These are phyloP conservation scores for Apamea monoglypha DNA, from an alignment of 2,888 invertebrate genomes.

Conservation along the genomic window DNA sequence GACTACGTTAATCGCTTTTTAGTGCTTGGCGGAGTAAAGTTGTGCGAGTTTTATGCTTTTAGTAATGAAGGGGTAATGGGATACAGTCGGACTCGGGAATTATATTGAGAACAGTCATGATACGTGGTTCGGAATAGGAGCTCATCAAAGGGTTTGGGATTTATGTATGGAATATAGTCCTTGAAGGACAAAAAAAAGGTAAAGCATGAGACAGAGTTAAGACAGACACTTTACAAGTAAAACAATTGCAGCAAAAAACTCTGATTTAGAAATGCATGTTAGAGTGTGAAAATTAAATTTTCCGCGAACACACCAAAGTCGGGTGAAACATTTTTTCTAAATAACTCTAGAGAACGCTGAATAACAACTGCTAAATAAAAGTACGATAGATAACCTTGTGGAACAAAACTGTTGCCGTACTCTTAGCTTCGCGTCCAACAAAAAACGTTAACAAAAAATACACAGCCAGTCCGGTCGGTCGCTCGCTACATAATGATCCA, in stretches of 20 bases:
- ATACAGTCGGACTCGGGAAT: constrained; percentile 48
- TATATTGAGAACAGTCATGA: constrained; percentile 56
- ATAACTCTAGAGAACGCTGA: constrained; percentile 80
- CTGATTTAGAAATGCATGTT: constrained; percentile 44
- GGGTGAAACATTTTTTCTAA: constrained; percentile 74
- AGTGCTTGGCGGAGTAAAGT: constrained; percentile 61
- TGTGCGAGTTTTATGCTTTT: constrained; percentile 65
- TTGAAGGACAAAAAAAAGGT: background rate
- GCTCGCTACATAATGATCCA: constrained; percentile 85
- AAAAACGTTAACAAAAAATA: constrained; percentile 85
- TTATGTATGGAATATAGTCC: background rate
- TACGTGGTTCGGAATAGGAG: constrained; percentile 26
- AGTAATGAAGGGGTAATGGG: constrained; percentile 64
- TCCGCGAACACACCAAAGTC: constrained; percentile 70
- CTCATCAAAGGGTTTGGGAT: constrained; percentile 2
- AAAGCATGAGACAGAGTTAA: background rate
- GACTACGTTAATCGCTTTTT: constrained; percentile 68
- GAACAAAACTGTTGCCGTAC: constrained; percentile 83
- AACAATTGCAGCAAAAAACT: constrained; percentile 24
- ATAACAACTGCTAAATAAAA: constrained; percentile 78
- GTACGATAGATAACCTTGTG: constrained; percentile 82
- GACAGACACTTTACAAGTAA: background rate
- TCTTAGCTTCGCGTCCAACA: constrained; percentile 79
- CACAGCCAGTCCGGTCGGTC: constrained; percentile 79
- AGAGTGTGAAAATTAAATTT: constrained; percentile 79